Conservation (phyloP, 1,140 invertebrate species). For the Trachymyrmex septentrionalis region DNA sequence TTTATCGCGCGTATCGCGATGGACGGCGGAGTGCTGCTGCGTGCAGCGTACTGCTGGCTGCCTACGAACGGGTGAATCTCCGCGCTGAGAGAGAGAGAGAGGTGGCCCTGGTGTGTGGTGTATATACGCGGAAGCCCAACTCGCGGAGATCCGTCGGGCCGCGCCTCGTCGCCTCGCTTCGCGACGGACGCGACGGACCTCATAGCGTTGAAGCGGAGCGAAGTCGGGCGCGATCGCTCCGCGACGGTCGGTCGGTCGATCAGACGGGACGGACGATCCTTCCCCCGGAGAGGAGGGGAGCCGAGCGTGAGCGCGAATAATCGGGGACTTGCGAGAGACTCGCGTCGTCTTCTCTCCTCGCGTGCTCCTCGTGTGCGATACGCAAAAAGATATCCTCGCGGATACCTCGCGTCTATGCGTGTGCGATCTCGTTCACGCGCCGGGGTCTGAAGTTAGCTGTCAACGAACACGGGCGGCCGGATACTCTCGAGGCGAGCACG, state of each 20-base stretch:
- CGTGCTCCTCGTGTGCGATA: neutral
- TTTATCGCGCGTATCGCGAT: constrained; percentile 41
- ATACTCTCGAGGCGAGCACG: constrained; percentile 15
- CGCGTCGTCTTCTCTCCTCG: neutral
- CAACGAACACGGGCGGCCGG: constrained; percentile 35
- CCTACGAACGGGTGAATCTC: constrained; percentile 39
- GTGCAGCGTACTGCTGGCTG: constrained; percentile 51
- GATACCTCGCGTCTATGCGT: neutral
- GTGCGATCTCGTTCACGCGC: constrained; percentile 1
- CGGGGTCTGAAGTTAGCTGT: constrained; percentile 26
- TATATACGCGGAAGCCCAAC: constrained; percentile 1
- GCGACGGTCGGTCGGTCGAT: neutral
- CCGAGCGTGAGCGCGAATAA: constrained; percentile 29
- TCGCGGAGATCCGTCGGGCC: constrained; percentile 32
- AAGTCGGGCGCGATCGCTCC: constrained; percentile 54
- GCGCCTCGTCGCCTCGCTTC: constrained; percentile 10
- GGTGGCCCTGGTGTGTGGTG: neutral
- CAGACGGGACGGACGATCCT: neutral
- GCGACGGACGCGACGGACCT: constrained; percentile 6
- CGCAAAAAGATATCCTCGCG: neutral
- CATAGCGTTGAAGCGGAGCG: constrained; percentile 22
- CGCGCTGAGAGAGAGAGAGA: constrained; percentile 49
- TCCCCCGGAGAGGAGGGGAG: neutral
- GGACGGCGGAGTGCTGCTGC: constrained; percentile 44
- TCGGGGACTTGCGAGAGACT: neutral